A percentile compares a stretch with the other conserved stretches of the same genome.
These are phyloP conservation scores for Silurus aristotelis DNA, from an alignment of 2,797 vertebrate genomes.

Conservation along the genomic window DNA sequence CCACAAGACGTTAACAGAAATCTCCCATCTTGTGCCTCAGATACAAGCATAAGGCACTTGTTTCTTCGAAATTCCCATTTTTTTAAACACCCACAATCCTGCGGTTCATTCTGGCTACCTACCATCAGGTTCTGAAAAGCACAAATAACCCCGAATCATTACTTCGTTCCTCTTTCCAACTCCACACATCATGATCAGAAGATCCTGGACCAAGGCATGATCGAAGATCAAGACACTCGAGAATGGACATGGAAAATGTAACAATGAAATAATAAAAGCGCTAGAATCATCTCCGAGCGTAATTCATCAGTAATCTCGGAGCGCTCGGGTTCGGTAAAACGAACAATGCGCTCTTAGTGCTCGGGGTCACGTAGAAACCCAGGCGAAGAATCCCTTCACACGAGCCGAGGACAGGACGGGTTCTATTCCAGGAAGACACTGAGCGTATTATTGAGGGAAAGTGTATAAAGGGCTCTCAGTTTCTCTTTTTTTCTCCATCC, in stretches of 20 bases:
- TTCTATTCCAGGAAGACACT: constrained; percentile 47
- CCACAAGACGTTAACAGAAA: neutral
- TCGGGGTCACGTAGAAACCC: constrained; percentile 19
- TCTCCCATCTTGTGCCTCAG: neutral
- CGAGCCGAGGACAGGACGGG: constrained; percentile 40
- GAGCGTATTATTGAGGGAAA: constrained; percentile 39
- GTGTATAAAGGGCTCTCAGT: constrained; percentile 41
- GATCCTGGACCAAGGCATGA: neutral
- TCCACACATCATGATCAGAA: neutral
- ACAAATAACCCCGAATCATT: neutral
- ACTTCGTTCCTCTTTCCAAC: neutral
- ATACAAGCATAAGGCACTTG: neutral
- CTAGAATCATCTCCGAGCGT: neutral
- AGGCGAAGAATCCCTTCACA: constrained; percentile 26
- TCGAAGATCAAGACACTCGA: neutral
- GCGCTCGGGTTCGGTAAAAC: neutral
- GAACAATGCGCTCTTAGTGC: constrained; percentile 40
- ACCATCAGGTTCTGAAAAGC: neutral
- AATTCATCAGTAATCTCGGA: constrained; percentile 19
- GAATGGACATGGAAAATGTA: no score
- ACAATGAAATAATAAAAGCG: no score
- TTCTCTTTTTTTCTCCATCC: constrained; percentile 1
- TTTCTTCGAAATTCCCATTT: neutral
- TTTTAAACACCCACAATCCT: neutral
- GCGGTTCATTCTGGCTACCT: neutral